Percentiles rank a stretch among this genome's conserved stretches.
phyloP scores from a whole-genome alignment of 2,888 invertebrate species.

The Pandemis cinnamomeana region DNA sequence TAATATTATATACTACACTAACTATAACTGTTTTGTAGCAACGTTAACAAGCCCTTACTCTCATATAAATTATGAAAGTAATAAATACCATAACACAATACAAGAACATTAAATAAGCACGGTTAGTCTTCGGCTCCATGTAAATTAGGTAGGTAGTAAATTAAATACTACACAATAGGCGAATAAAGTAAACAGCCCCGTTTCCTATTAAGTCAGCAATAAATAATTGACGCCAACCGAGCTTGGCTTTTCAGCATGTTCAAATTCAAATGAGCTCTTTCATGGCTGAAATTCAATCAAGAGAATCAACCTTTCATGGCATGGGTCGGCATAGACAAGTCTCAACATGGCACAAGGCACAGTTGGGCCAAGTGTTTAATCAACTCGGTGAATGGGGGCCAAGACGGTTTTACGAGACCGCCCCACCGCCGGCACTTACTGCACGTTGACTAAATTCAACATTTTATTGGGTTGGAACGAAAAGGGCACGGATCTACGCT shows the following conservation, averaged over 20 bases:
- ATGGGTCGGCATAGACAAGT: neutral
- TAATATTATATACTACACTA: too few relatives aligned
- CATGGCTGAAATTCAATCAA: slow-evolving; percentile 21
- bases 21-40: too few relatives aligned
- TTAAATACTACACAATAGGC: slow-evolving; percentile 4
- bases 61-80: neutral
- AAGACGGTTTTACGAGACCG: slow-evolving; percentile 4
- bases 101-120: neutral
- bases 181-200: slow-evolving; percentile 1
- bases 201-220: slow-evolving; percentile 3
- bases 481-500: neutral
- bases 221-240: slow-evolving; percentile 1
- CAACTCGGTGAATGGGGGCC: neutral
- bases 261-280: slow-evolving; percentile 10
- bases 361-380: slow-evolving; percentile 20
- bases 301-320: slow-evolving; percentile 13
- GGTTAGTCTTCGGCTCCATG: neutral
- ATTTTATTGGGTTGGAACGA: slow-evolving; percentile 7
- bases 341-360: slow-evolving; percentile 10
- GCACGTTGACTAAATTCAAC: slow-evolving; percentile 13
- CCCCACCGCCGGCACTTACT: slow-evolving; percentile 3
- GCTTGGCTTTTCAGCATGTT: neutral
- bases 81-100: neutral
- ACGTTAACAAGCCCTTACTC: too few relatives aligned
- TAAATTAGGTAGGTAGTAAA: neutral